Evolutionary conservation across 2,113 vertebrate genomes (phyloP).

Genomic region (Megalops atlanticus): DNA sequence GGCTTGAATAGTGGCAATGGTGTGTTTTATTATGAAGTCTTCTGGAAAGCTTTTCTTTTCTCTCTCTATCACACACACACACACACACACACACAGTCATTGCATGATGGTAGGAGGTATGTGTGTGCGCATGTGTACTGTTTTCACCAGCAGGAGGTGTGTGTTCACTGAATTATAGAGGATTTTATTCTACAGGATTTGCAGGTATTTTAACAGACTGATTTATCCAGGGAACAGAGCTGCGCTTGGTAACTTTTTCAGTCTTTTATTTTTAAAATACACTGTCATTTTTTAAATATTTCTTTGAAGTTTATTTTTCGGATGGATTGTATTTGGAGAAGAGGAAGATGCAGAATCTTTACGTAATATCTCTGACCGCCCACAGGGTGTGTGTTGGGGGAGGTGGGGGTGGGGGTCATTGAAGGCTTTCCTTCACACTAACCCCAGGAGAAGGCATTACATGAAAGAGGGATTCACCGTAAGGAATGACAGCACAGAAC

Average conservation of each 20-base stretch:
- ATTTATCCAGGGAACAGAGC: constrained; percentile 8
- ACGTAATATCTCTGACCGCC: constrained; percentile 22
- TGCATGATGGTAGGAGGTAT: background rate
- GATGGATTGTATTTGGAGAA: background rate
- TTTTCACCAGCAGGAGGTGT: constrained; percentile 45
- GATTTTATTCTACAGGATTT: constrained; percentile 49
- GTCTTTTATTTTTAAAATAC: background rate
- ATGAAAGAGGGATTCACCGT: background rate
- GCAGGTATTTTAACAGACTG: constrained; percentile 37
- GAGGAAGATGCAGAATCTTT: background rate
- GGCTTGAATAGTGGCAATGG: constrained; percentile 76
- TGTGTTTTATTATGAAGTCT: constrained; percentile 86
- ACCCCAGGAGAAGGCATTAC: background rate
- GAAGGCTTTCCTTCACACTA: background rate
- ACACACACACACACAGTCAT: background rate
- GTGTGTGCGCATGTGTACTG: background rate
- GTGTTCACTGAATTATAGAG: constrained; percentile 19
- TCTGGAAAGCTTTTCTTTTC: constrained; percentile 74
- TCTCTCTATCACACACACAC: constrained; percentile 31
- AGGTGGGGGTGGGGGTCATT: background rate
- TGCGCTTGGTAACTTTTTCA: background rate
- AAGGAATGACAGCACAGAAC: background rate
- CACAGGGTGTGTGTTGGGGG: background rate
- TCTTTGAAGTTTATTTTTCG: background rate
- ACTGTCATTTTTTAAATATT: background rate